Evolutionary conservation across 2,888 invertebrate species (phyloP), one percentile per base, ranked within the genome.

Genomic region (Zygaena filipendulae): DNA sequence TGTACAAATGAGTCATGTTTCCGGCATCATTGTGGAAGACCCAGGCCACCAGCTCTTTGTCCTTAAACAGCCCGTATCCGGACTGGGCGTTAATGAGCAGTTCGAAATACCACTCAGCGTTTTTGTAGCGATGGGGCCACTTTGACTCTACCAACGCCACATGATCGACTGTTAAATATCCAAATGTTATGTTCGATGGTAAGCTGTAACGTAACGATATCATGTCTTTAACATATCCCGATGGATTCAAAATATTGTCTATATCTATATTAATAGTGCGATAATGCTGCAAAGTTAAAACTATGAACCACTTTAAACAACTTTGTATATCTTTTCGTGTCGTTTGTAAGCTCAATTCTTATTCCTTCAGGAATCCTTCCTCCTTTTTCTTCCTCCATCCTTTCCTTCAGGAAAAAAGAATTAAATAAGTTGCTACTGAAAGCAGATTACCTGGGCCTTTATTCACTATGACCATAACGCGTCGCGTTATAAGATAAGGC

Each of bases 11-110:
- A 0, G 52, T 42, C 1, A 69, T 38, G 2, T 52, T 47, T 1
- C 71, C 70, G 23, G 40, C 45, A 43, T 68, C 63, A 12, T 55
- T 60, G 5, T 66, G 36, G 6, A 57, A 46, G 0, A 54, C 45
- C 67, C 69, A 71, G 2, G 59, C 41, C 4, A 59, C 26, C 3
- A 63, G 38, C 2, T 37, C 39, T 3, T 47, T 26, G 9, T 53
- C 38, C 2, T 43, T 29, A 28, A 48, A 62, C 3, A 71, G 48
- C 2, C 64, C 70, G 20, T 55, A 61, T 1, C 58, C 59, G 3
- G 45, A 45, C 16, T 58, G 51, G n/a, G 49, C 43, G 18, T 51
- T 43, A 19, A 63, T 59, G 6, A 69, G 40, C 0, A 54, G 38
- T 25, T 53, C 29, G 29, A 59, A 66, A 39, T 54, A 59, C 38